Evolutionary conservation across 2,888 invertebrate species (phyloP).

Genomic region (Resseliella maxima): DNA sequence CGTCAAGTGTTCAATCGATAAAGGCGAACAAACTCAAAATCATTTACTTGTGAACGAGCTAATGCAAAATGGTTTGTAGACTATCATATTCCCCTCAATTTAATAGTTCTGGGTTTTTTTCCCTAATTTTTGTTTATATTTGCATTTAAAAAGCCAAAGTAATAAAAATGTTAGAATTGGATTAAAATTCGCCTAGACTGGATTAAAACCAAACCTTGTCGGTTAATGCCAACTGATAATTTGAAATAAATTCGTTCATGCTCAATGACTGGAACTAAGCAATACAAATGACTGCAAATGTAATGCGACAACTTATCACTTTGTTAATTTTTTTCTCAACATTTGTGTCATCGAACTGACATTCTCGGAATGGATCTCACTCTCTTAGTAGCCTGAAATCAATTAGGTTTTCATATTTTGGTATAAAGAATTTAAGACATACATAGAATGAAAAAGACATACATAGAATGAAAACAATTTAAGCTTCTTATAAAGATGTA

Average conservation of each 20-base stretch:
- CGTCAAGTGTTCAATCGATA: not conserved
- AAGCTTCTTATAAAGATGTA: conserved; percentile 10
- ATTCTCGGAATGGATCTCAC: not conserved
- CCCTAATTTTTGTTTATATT: not conserved
- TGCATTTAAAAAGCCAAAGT: not conserved
- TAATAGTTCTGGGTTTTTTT: not conserved
- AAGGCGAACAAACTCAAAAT: not conserved
- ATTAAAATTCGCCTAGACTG: conserved; percentile 2
- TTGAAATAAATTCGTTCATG: not conserved
- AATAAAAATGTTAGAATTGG: not conserved
- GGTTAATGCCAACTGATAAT: conserved; percentile 7
- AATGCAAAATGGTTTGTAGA: not conserved
- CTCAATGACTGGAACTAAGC: conserved; percentile 47
- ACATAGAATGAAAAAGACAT: not conserved
- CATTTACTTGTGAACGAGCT: not conserved
- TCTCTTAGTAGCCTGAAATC: not conserved
- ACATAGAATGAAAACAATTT: not conserved
- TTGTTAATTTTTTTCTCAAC: not conserved
- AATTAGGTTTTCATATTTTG: conserved; percentile 33
- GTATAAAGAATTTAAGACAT: not conserved
- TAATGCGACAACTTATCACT: not conserved
- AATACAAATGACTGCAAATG: not conserved
- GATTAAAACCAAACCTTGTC: conserved; percentile 30
- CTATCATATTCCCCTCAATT: not conserved
- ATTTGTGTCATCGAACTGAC: not conserved